These are phyloP conservation scores for Epirrhoe tristata DNA, from an alignment of 2,888 invertebrate species.

Conservation along the genomic window DNA sequence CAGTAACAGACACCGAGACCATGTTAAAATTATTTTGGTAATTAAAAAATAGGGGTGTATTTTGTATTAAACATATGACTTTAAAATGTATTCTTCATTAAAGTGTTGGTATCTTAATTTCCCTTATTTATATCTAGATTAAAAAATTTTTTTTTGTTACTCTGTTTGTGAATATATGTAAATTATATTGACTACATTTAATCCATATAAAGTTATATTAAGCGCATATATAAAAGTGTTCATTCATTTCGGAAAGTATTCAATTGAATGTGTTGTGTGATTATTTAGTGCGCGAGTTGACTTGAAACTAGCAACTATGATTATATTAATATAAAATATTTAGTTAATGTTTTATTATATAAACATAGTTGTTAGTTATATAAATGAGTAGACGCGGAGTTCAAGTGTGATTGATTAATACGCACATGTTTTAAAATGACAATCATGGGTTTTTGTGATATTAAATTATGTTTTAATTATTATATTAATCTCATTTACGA, in stretches of 20 bases:
- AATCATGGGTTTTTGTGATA: slow-evolving; percentile 23
- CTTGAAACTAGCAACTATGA: neutral
- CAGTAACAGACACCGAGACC: no score
- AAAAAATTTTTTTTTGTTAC: slow-evolving; percentile 25
- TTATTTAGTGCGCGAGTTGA: neutral
- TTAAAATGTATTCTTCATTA: neutral
- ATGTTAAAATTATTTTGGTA: no score
- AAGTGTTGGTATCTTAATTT: neutral
- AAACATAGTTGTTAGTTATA: neutral
- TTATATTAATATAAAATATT: neutral
- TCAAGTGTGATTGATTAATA: slow-evolving; percentile 34
- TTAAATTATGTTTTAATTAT: slow-evolving; percentile 8
- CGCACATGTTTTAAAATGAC: slow-evolving; percentile 35
- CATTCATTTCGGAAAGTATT: slow-evolving; percentile 18
- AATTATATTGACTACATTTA: slow-evolving; percentile 30
- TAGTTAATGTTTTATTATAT: no score
- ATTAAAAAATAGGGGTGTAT: no score
- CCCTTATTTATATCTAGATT: slow-evolving; percentile 2
- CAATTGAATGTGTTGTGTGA: neutral
- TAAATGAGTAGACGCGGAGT: neutral
- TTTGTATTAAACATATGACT: neutral
- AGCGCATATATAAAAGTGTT: slow-evolving; percentile 19
- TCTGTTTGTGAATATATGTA: slow-evolving; percentile 39
- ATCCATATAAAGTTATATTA: slow-evolving; percentile 5
- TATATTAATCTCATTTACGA: neutral